A percentile compares a stretch with the other conserved stretches of the same genome.
phyloP scores from a whole-genome alignment of 2,888 invertebrate species.

The Anthrax anthrax region DNA sequence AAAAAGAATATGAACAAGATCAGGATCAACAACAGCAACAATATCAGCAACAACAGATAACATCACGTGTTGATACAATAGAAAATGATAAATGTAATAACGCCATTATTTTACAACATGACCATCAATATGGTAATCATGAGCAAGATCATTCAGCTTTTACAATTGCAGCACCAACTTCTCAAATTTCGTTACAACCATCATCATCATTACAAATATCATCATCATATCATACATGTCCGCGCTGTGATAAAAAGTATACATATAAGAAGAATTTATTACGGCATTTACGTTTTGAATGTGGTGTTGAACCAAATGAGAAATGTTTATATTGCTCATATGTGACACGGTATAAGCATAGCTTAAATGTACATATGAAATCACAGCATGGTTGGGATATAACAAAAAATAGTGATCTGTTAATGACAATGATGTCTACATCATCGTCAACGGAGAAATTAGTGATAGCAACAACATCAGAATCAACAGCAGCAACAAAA shows the following conservation, averaged over 20 bases:
- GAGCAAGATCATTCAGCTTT: constrained; percentile 4
- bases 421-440: no score
- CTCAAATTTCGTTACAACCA: not conserved
- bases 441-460: no score
- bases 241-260: constrained; percentile 42
- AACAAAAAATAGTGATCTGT: no score
- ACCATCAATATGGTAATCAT: constrained; percentile 3
- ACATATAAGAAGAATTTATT: constrained; percentile 43
- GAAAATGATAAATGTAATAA: no score
- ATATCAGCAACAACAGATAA: no score
- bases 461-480: no score
- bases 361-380: constrained; percentile 37
- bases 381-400: constrained; percentile 22
- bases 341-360: constrained; percentile 39
- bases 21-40: no score
- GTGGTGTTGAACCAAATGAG: constrained; percentile 42
- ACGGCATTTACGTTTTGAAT: constrained; percentile 43
- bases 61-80: no score
- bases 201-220: not conserved
- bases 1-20: no score
- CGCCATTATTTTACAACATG: no score
- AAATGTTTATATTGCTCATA: constrained; percentile 39
- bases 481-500: no score
- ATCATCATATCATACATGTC: constrained; percentile 31
- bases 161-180: no score